phyloP scores from a whole-genome alignment of 1,140 invertebrate genomes.

The Leptinotarsa defecta region DNA sequence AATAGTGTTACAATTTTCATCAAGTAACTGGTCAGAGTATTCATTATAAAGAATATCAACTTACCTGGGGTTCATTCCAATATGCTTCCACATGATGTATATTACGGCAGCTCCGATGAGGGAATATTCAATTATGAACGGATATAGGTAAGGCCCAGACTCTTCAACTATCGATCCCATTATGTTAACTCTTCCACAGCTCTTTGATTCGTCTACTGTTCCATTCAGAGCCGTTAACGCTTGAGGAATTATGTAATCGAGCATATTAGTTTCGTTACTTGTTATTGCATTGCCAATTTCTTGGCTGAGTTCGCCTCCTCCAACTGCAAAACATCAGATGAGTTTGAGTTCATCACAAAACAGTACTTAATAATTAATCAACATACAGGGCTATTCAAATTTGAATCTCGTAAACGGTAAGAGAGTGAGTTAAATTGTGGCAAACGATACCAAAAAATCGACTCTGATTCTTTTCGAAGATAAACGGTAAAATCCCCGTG shows the following conservation, averaged over 20 bases:
- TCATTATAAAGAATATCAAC: background rate
- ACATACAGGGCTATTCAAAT: too few species aligned
- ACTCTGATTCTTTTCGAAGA: too few species aligned
- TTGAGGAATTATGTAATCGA: conserved; percentile 51
- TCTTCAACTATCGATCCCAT: conserved; percentile 93
- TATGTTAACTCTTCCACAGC: conserved; percentile 82
- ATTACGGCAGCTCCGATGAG: conserved; percentile 95
- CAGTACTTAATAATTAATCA: background rate
- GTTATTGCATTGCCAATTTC: conserved; percentile 36
- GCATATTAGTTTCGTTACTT: conserved; percentile 47
- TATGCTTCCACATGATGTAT: conserved; percentile 97
- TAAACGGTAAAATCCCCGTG: too few species aligned
- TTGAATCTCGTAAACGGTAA: too few species aligned
- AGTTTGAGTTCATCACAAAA: background rate
- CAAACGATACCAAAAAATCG: too few species aligned
- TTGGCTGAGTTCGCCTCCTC: conserved; percentile 34
- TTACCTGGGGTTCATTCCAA: conserved; percentile 80
- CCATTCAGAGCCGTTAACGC: conserved; percentile 44
- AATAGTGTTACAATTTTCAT: too few species aligned
- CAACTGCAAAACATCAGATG: conserved; percentile 41
- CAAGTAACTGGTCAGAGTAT: too few species aligned
- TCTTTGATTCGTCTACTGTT: conserved; percentile 49
- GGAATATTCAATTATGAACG: conserved; percentile 96
- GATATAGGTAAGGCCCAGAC: conserved; percentile 90
- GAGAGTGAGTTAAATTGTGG: too few species aligned